phyloP scores from a whole-genome alignment of 2,113 vertebrate species.

The Casuarius casuarius region DNA sequence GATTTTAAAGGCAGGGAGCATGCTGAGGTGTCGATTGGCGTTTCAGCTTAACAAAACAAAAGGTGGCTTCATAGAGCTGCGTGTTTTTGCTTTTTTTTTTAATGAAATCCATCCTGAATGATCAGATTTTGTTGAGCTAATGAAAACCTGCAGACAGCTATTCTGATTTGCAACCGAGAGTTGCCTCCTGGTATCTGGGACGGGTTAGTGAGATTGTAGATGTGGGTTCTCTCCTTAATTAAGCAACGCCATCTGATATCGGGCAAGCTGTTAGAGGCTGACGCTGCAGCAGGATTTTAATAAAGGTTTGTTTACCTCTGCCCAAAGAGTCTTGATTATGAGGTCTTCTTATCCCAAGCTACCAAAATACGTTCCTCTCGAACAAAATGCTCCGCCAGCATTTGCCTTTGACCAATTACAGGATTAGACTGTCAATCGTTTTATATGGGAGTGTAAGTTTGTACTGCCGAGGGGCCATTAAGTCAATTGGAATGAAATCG shows the following conservation, averaged over 20 bases:
- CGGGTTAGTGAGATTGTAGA: not conserved
- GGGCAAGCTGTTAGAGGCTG: too few species aligned
- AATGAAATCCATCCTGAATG: not conserved
- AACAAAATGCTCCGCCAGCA: not conserved
- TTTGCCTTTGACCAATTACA: accelerated
- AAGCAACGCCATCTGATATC: not conserved
- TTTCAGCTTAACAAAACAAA: not conserved
- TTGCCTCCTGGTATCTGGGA: not conserved
- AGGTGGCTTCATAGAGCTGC: not conserved
- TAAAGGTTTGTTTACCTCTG: not conserved
- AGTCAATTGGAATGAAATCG: not conserved
- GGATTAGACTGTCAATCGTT: not conserved
- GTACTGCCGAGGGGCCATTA: not conserved
- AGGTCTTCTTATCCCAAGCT: not conserved
- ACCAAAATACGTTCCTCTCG: not conserved
- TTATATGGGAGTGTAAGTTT: not conserved
- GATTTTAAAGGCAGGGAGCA: not conserved
- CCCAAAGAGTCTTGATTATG: not conserved
- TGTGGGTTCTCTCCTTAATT: not conserved
- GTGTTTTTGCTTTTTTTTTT: not conserved
- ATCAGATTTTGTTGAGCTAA: not conserved
- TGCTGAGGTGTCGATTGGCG: not conserved
- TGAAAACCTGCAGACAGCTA: not conserved
- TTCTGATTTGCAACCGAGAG: not conserved
- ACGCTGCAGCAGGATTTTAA: accelerated